These are phyloP conservation scores for Acromyrmex charruanus DNA, from an alignment of 1,140 invertebrate genomes.

Conservation along the genomic window DNA sequence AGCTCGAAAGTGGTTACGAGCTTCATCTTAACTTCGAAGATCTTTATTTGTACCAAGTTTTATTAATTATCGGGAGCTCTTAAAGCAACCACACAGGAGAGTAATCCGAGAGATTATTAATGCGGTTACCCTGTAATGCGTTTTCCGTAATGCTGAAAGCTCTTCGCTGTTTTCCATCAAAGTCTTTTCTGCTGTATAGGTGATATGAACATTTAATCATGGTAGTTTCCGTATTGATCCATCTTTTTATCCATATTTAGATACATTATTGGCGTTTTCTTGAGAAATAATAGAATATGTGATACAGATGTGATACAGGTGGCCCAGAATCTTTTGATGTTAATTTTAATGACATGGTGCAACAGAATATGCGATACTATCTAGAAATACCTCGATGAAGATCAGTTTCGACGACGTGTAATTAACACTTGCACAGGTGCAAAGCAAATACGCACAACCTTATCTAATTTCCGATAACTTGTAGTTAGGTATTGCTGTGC, in stretches of 20 bases:
- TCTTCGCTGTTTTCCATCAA: slow-evolving; percentile 8
- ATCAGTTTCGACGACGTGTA: slow-evolving; percentile 35
- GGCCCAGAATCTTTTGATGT: neutral
- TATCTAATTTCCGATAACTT: slow-evolving; percentile 49
- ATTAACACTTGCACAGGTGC: slow-evolving; percentile 33
- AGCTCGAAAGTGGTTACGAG: neutral
- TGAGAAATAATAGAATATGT: slow-evolving; percentile 10
- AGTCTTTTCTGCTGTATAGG: neutral
- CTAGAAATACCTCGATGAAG: slow-evolving; percentile 26
- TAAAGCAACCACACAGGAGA: slow-evolving; percentile 34
- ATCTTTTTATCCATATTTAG: neutral
- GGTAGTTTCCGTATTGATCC: neutral
- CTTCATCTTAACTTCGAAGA: slow-evolving; percentile 13
- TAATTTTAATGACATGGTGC: slow-evolving; percentile 18
- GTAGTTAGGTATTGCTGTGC: slow-evolving; percentile 32
- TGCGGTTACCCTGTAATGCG: slow-evolving; percentile 22
- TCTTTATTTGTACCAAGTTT: slow-evolving; percentile 39
- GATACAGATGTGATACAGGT: neutral
- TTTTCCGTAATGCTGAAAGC: slow-evolving; percentile 29
- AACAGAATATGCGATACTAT: neutral
- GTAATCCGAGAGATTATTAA: slow-evolving; percentile 53
- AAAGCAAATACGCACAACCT: slow-evolving; percentile 29
- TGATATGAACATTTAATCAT: neutral
- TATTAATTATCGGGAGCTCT: slow-evolving; percentile 50
- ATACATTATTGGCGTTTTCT: neutral